Percentiles rank a stretch among this genome's conserved stretches.
Evolutionary conservation across 2,888 invertebrate genomes (phyloP).

Genomic region (Caenorhabditis auriculariae): DNA sequence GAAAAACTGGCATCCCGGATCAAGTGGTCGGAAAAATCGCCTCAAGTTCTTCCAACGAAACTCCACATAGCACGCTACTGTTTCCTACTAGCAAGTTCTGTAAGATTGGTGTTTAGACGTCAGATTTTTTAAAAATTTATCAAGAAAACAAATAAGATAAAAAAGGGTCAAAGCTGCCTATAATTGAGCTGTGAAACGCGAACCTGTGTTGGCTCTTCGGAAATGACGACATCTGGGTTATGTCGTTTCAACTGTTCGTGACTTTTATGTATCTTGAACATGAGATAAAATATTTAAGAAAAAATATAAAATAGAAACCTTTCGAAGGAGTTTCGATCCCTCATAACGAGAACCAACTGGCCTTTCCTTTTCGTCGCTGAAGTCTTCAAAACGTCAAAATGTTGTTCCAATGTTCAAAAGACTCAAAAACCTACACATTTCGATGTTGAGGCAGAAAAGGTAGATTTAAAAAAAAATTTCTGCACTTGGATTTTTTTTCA

Average conservation of each 20-base stretch:
- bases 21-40: conserved; percentile 36
- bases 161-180: neutral
- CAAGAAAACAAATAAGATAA: too few relatives aligned
- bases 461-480: too few relatives aligned
- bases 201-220: conserved; percentile 38
- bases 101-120: conserved; percentile 2
- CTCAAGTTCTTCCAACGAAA: conserved; percentile 47
- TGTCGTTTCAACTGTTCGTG: conserved; percentile 41
- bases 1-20: conserved; percentile 27
- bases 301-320: neutral
- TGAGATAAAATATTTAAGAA: neutral
- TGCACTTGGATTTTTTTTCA: too few relatives aligned
- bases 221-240: conserved; percentile 39
- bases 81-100: conserved; percentile 49
- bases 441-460: too few relatives aligned
- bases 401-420: too few relatives aligned
- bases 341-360: conserved; percentile 27
- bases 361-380: conserved; percentile 36
- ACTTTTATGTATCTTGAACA: conserved; percentile 20
- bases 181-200: neutral
- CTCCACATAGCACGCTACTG: conserved; percentile 50
- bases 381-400: conserved; percentile 29
- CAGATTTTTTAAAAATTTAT: neutral
- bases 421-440: too few relatives aligned
- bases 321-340: conserved; percentile 5